Base-by-base conservation (phyloP, 2,113 vertebrate species). In the Sula dactylatra region DNA sequence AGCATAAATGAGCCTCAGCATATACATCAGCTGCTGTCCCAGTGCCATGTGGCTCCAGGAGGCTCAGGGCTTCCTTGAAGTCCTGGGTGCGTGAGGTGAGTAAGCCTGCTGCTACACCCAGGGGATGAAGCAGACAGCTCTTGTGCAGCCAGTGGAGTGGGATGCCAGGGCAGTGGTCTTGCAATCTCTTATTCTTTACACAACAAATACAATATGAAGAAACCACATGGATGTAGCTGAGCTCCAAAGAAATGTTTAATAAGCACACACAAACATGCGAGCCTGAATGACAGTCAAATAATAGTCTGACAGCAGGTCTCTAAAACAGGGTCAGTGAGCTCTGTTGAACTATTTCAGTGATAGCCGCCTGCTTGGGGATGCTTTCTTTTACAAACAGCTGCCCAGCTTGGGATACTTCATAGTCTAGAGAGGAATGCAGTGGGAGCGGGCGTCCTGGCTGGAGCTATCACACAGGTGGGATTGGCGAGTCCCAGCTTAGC, bases 341-440 rank as follows among this genome's bases (percentile, higher is more conserved):
- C 40, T n/a, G 34, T 4, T 54, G 34, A 71, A n/a, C 26, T 72
- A 14, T 52, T 86, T 69, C 52, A 61, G 31, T 36, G 24, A 64
- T 7, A 79, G 36, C 19, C 2, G 2, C 27, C 27, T 0, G 0
- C 2, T 0, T 84, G 22, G 13, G 15, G 17, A 65, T 29, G n/a
- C 12, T 38, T 86, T 25, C 7, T 9, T 59, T 71, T 59, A 26
- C 38, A 78, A 45, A 61, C 15, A 65, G 24, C 32, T 84, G 29
- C 40, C 45, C 21, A 13, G 7, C 21, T 38, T 58, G 45, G 45
- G 20, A 16, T 52, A 29, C 13, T 45, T 31, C 5, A 12, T 61
- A 67, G 19, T 67, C 56, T 71, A 56, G 29, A 50, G 61, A 47
- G 44, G 32, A 79, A 52, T 26, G 11, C 27, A 56, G n/a, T 13